Base-by-base conservation (phyloP, 2,797 vertebrate species). In the Peromyscus nudipes region DNA sequence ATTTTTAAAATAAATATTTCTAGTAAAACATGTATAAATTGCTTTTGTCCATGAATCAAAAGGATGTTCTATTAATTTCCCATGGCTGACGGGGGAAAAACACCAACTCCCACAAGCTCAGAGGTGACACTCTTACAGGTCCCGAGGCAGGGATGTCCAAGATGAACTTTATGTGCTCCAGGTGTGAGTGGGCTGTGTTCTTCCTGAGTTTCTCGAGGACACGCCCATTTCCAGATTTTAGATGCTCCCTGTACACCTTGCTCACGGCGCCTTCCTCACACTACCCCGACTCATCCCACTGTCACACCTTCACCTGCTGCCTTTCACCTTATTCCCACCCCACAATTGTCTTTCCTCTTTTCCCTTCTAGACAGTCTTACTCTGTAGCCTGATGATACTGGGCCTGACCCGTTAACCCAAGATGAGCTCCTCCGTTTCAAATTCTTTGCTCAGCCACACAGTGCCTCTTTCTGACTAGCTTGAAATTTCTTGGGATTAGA, bases 1-100 rank as follows among this genome's bases (percentile, higher is more conserved):
- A 73, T 92, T 92, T 73, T 62, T 83, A 1, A 81, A 96, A 91
- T 96, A 97, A 96, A 97, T 37, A 55, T 95, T 97, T 95, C 81
- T 97, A 96, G 89, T 93, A 97, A 96, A 97, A 83, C 52, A 85
- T 16, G 16, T 96, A 67, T 77, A 84, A 90, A 2, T 55, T 65
- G 52, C 43, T 4, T 95, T 84, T 97, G 77, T 88, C n/a, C 40
- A 52, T 55, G 84, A 29, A 82, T 62, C 16, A 77, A 79, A 69
- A 92, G 71, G 16, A 49, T 19, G 27, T 25, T 77, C 10, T 71
- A n/a, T 88, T 80, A 73, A 92, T 92, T 93, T 93, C 52, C 90
- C 57, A 14, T 77, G 31, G 12, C 64, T 96, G 64, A 40, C 65
- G 0, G 79, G 19, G 49, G 16, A 34, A 25, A 49, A 71, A 94